phyloP scores from a whole-genome alignment of 2,888 invertebrate species.

The Drosophila merina region DNA sequence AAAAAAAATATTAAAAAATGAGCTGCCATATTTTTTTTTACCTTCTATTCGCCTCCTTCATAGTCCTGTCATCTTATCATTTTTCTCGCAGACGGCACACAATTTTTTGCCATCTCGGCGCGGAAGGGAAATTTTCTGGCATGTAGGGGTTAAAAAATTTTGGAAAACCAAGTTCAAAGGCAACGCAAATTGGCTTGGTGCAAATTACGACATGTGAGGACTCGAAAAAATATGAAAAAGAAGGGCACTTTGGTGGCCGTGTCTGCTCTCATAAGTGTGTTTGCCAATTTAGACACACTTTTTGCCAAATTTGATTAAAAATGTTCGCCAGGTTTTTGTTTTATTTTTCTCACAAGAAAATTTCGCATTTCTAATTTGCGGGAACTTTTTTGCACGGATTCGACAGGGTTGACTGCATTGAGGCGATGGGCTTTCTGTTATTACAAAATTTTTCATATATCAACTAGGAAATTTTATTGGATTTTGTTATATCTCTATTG shows the following conservation, averaged over 20 bases:
- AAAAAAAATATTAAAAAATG: slow-evolving; percentile 71
- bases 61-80: slow-evolving; percentile 77
- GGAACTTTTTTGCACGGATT: slow-evolving; percentile 49
- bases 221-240: slow-evolving; percentile 15
- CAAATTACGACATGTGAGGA: slow-evolving; percentile 71
- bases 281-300: slow-evolving; percentile 77
- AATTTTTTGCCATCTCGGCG: slow-evolving; percentile 1
- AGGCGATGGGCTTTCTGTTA: background rate
- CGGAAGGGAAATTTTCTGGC: slow-evolving; percentile 8
- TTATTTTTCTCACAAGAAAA: slow-evolving; percentile 9
- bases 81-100: slow-evolving; percentile 64
- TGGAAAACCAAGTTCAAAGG: slow-evolving; percentile 74
- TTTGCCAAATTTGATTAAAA: slow-evolving; percentile 75
- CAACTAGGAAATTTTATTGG: no score
- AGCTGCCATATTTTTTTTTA: slow-evolving; percentile 58
- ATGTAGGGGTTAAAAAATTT: slow-evolving; percentile 65
- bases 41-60: slow-evolving; percentile 53
- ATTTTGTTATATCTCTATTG: background rate
- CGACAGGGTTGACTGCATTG: slow-evolving; percentile 2
- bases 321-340: slow-evolving; percentile 54
- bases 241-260: slow-evolving; percentile 12
- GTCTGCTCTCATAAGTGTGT: slow-evolving; percentile 42
- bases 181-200: slow-evolving; percentile 67
- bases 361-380: slow-evolving; percentile 58
- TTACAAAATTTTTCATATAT: background rate